Evolutionary conservation across 2,888 invertebrate species (phyloP), one percentile per base, ranked within the genome.

Genomic region (Iselma pallidipennis): DNA sequence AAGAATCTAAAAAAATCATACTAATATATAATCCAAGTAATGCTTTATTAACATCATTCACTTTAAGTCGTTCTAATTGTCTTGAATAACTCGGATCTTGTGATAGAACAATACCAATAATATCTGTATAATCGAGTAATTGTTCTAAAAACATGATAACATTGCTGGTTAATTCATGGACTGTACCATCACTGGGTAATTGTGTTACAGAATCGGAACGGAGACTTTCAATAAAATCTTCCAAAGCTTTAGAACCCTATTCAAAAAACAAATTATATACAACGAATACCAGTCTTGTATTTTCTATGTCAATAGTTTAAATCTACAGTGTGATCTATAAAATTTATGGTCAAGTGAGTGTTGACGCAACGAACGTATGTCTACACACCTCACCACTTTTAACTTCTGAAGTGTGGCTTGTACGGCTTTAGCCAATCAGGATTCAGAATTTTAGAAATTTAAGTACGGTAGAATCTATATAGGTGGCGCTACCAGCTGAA

Each of bases 121-220:
- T 91, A 73, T 90, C 91, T 37, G 88, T 86, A 75, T 92, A 93
- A 60, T 90, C 89, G 16, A 90, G 86, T 54, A 97, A 83, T 77
- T 95, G 93, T 79, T 95, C 95, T 71, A 95, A 85, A 82, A 97
- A 94, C 76, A 96, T 93, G 71, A 97, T 88, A 49, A 96, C 95
- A 76, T 97, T 96, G 65, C 94, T 95, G 0, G 97, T 96, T 62
- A 96, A 85, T 82, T 98, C 96, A 78, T 98, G 98, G 29, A 98
- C 98, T 0, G 98, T 99, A 62, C 98, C 99, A 85, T 99, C 99
- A 78, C 91, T 92, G 0, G 98, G 96, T 76, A 98, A 88, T 73
- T 91, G 90, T 61, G 90, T 88, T 67, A 90, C 91, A 51, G 86
- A 84, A 79, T 94, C 94, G 23, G 85, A 86, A 65, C 92, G 86